phyloP scores from a whole-genome alignment of 2,113 vertebrate genomes.

The Oncorhynchus clarkii region DNA sequence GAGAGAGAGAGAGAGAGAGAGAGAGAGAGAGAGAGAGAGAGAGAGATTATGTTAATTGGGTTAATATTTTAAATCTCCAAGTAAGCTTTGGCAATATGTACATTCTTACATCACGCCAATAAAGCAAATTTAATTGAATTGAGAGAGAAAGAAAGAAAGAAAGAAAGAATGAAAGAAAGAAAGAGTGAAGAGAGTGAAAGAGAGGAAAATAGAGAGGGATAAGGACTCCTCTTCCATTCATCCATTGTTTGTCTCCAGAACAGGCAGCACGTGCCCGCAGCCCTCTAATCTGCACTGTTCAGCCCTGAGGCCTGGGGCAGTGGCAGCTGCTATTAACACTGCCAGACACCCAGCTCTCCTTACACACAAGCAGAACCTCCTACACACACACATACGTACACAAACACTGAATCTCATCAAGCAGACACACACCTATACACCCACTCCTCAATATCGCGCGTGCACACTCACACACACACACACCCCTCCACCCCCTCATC shows the following conservation, averaged over 20 bases:
- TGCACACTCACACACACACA: slow-evolving; percentile 1
- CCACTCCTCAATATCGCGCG: neutral
- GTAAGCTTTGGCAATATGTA: too few relatives aligned
- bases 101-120: too few relatives aligned
- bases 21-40: too few relatives aligned
- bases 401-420: slow-evolving; percentile 6
- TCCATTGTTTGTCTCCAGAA: slow-evolving; percentile 77
- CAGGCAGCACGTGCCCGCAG: slow-evolving; percentile 80
- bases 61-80: too few relatives aligned
- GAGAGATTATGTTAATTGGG: too few relatives aligned
- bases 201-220: neutral
- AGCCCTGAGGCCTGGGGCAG: slow-evolving; percentile 61
- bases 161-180: neutral
- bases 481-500: slow-evolving; percentile 60
- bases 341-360: slow-evolving; percentile 87
- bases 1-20: too few relatives aligned
- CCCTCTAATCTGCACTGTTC: slow-evolving; percentile 65
- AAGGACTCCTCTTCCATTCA: slow-evolving; percentile 74
- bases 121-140: neutral
- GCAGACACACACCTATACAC: slow-evolving; percentile 18
- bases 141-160: neutral
- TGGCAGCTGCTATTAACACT: slow-evolving; percentile 93
- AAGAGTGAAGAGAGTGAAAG: neutral
- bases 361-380: slow-evolving; percentile 65
- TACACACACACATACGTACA: slow-evolving; percentile 20